Percentiles rank a stretch among this genome's conserved stretches.
phyloP scores from a whole-genome alignment of 2,888 invertebrate species.

The Watsonalla binaria region DNA sequence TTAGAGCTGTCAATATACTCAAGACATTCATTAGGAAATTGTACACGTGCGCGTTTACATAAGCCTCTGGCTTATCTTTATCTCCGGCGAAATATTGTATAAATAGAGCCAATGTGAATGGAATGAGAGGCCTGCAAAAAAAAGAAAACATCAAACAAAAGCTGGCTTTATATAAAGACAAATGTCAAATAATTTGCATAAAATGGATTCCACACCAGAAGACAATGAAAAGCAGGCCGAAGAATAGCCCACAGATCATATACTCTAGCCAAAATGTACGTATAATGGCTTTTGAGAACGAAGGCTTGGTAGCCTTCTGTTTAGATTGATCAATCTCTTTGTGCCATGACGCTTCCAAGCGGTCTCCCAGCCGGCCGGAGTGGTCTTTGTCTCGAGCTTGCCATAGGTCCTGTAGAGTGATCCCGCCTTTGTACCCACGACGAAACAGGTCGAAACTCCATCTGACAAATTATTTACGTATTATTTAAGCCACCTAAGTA shows the following conservation, averaged over 20 bases:
- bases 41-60: constrained; percentile 81
- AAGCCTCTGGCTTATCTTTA: constrained; percentile 55
- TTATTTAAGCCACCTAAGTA: not conserved
- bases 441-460: constrained; percentile 83
- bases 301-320: constrained; percentile 74
- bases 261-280: constrained; percentile 81
- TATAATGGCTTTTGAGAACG: constrained; percentile 77
- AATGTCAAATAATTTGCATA: not conserved
- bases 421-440: constrained; percentile 80
- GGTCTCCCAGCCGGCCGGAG: constrained; percentile 82
- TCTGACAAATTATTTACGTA: constrained; percentile 56
- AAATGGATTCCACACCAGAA: constrained; percentile 70
- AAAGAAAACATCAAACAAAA: constrained; percentile 1
- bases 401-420: constrained; percentile 83
- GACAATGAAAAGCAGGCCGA: constrained; percentile 77
- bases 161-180: not conserved
- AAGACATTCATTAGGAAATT: constrained; percentile 80
- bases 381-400: constrained; percentile 79
- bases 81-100: constrained; percentile 81
- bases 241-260: constrained; percentile 77
- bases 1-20: constrained; percentile 77
- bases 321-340: constrained; percentile 73
- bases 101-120: constrained; percentile 79
- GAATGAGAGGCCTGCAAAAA: constrained; percentile 80
- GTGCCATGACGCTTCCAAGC: constrained; percentile 82